Conservation (phyloP, 2,888 invertebrate genomes). For the Altica lythri region DNA sequence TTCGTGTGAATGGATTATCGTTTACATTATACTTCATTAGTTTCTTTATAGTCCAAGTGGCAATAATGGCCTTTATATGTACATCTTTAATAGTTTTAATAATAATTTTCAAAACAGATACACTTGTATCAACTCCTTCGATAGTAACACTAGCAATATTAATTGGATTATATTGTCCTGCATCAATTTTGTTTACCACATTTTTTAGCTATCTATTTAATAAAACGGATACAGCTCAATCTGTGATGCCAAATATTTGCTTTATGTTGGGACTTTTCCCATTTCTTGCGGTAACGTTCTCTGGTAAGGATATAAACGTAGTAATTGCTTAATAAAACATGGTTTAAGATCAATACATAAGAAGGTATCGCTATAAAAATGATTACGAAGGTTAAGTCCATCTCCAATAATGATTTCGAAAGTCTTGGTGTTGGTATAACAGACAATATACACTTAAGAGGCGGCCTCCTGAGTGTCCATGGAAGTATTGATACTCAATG, state of each 20-base stretch:
- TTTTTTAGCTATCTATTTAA: slow-evolving; percentile 80
- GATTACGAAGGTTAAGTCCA: no score
- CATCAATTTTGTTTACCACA: slow-evolving; percentile 76
- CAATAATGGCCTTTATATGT: slow-evolving; percentile 71
- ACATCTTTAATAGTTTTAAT: slow-evolving; percentile 68
- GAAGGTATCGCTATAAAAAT: no score
- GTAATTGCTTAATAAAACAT: no score
- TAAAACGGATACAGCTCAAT: slow-evolving; percentile 81
- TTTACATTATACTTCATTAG: slow-evolving; percentile 76
- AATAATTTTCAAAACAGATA: slow-evolving; percentile 71
- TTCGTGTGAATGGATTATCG: slow-evolving; percentile 79
- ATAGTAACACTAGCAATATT: slow-evolving; percentile 69
- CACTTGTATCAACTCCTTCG: slow-evolving; percentile 71
- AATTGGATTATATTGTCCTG: slow-evolving; percentile 73
- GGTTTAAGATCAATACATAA: no score
- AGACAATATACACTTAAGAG: no score
- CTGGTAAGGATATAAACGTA: slow-evolving; percentile 61
- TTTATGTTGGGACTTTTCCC: slow-evolving; percentile 77
- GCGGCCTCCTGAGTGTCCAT: no score
- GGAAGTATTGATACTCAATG: no score
- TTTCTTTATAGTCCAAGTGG: slow-evolving; percentile 73
- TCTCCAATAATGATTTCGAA: no score
- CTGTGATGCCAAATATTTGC: slow-evolving; percentile 76
- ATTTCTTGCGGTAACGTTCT: slow-evolving; percentile 70
- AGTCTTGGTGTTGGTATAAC: no score